Conservation (phyloP, 2,888 invertebrate species). For the Drosophila peninsularis region DNA sequence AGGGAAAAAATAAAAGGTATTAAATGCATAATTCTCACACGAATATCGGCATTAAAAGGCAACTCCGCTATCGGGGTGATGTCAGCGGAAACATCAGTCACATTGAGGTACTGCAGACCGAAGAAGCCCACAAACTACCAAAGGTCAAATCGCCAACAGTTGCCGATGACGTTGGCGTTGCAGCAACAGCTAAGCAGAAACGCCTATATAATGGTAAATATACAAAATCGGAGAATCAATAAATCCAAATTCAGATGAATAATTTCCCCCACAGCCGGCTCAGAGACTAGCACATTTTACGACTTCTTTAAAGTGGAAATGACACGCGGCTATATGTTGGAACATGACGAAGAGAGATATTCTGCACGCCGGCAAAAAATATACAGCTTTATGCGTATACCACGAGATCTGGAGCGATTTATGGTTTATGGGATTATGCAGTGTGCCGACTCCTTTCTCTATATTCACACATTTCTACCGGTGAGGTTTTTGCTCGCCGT, state of each 20-base stretch:
- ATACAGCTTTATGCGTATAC: conserved; percentile 98
- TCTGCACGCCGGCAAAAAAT: conserved; percentile 97
- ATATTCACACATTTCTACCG: conserved; percentile 98
- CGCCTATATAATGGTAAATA: conserved; percentile 50
- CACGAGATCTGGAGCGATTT: conserved; percentile 95
- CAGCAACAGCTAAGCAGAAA: conserved; percentile 33
- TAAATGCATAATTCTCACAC: conserved; percentile 56
- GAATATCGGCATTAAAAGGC: conserved; percentile 50
- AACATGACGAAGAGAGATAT: conserved; percentile 97
- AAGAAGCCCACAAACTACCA: conserved; percentile 38
- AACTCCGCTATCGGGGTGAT: conserved; percentile 68
- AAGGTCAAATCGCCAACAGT: conserved; percentile 47
- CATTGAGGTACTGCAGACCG: conserved; percentile 55
- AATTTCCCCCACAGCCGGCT: conserved; percentile 18
- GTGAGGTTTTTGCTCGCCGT: conserved; percentile 94
- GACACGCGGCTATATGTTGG: conserved; percentile 95
- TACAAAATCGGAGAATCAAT: background rate
- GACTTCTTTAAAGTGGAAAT: conserved; percentile 94
- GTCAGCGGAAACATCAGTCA: conserved; percentile 39
- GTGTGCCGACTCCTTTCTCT: conserved; percentile 98
- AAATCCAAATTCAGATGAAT: background rate
- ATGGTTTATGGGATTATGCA: conserved; percentile 97
- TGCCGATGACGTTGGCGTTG: conserved; percentile 65
- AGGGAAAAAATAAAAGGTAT: conserved; percentile 12
- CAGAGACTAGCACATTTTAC: conserved; percentile 82